Conservation (phyloP, 53 echinoderm and acorn worm species). For the Patiria pectinifera region DNA sequence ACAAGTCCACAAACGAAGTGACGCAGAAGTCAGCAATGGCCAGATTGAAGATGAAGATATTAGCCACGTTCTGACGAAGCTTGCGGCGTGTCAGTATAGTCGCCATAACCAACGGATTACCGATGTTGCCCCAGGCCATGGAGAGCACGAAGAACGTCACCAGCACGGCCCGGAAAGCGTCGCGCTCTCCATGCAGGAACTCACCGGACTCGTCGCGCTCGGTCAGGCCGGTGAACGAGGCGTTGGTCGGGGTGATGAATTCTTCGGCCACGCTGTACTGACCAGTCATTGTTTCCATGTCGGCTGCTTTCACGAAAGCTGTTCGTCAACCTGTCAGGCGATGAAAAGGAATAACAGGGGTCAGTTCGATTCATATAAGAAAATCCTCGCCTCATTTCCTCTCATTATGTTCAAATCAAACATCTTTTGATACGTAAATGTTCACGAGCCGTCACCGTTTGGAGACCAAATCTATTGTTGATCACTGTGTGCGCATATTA, state of each 20-base stretch:
- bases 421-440: too few relatives aligned
- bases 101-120: constrained; percentile 75
- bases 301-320: not conserved
- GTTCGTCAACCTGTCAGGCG: not conserved
- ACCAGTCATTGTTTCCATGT: not conserved
- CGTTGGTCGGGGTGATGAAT: not conserved
- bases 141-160: constrained; percentile 68
- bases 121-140: constrained; percentile 78
- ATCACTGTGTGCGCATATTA: too few relatives aligned
- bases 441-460: too few relatives aligned
- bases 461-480: too few relatives aligned
- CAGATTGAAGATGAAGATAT: constrained; percentile 81
- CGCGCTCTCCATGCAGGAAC: not conserved
- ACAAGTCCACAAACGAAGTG: constrained; percentile 77
- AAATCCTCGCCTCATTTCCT: not conserved
- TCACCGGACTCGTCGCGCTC: not conserved
- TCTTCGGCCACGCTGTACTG: not conserved
- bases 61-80: constrained; percentile 68
- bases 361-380: not conserved
- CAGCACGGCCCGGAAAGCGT: constrained; percentile 37
- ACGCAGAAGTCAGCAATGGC: constrained; percentile 81
- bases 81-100: constrained; percentile 70
- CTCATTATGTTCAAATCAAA: not conserved
- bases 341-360: not conserved
- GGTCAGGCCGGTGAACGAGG: not conserved